These are phyloP conservation scores for Zygogramma bicolorata DNA, from an alignment of 2,888 invertebrate genomes.

Conservation along the genomic window DNA sequence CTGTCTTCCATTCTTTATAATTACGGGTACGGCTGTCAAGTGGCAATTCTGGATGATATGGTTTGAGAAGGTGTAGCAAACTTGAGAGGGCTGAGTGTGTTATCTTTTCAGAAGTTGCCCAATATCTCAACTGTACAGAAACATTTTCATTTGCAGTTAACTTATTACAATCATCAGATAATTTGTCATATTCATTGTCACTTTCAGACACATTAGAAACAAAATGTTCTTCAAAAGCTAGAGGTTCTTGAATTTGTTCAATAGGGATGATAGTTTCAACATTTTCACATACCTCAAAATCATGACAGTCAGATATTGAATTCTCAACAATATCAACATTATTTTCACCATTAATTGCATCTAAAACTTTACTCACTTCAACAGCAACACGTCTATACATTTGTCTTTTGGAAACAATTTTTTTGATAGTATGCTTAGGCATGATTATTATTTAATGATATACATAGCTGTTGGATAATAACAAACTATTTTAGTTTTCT, in stretches of 20 bases:
- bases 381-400: slow-evolving; percentile 18
- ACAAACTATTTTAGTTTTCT: background rate
- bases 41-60: slow-evolving; percentile 38
- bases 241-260: background rate
- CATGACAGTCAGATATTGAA: too few relatives aligned
- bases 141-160: slow-evolving; percentile 14
- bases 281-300: too few relatives aligned
- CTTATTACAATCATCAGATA: slow-evolving; percentile 5
- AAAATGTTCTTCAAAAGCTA: background rate
- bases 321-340: slow-evolving; percentile 7
- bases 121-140: background rate
- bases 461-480: background rate
- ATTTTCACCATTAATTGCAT: background rate
- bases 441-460: background rate
- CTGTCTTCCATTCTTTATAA: background rate
- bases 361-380: slow-evolving; percentile 1
- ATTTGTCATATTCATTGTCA: background rate
- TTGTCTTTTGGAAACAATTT: slow-evolving; percentile 18
- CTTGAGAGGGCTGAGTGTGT: slow-evolving; percentile 29
- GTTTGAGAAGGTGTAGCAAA: slow-evolving; percentile 31
- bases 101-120: slow-evolving; percentile 21
- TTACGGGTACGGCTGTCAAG: slow-evolving; percentile 30
- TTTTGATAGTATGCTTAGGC: too few relatives aligned
- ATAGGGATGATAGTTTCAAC: background rate
- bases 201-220: background rate